phyloP scores from a whole-genome alignment of 64 coral and sea anemone genomes.

The Pachyseris speciosa region DNA sequence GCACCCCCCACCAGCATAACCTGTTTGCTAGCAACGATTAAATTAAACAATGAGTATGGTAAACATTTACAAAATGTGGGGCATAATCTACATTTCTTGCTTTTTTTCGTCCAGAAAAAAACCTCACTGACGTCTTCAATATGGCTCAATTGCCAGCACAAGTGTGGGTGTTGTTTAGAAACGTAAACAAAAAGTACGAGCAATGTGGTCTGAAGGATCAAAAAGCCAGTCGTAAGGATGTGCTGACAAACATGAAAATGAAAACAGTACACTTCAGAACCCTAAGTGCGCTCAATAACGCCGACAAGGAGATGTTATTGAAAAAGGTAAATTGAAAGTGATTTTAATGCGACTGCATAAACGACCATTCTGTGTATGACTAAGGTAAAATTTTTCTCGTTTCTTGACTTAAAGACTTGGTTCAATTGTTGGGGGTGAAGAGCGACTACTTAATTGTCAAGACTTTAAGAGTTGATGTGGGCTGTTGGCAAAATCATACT shows the following conservation, averaged over 20 bases:
- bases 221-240: background rate
- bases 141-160: background rate
- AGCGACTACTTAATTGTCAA: background rate
- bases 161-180: background rate
- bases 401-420: background rate
- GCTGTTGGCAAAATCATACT: background rate
- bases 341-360: background rate
- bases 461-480: background rate
- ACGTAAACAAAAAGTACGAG: background rate
- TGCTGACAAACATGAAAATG: background rate
- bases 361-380: background rate
- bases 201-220: background rate
- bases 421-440: background rate
- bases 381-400: background rate
- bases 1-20: background rate
- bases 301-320: background rate
- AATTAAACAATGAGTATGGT: background rate
- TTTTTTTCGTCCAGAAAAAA: background rate
- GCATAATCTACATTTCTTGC: background rate
- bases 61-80: background rate
- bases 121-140: background rate
- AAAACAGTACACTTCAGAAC: background rate
- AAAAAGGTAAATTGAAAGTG: background rate
- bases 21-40: background rate
- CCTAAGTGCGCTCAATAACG: background rate